Base-by-base conservation (phyloP, 1,140 invertebrate species). In the Listronotus oregonensis region DNA sequence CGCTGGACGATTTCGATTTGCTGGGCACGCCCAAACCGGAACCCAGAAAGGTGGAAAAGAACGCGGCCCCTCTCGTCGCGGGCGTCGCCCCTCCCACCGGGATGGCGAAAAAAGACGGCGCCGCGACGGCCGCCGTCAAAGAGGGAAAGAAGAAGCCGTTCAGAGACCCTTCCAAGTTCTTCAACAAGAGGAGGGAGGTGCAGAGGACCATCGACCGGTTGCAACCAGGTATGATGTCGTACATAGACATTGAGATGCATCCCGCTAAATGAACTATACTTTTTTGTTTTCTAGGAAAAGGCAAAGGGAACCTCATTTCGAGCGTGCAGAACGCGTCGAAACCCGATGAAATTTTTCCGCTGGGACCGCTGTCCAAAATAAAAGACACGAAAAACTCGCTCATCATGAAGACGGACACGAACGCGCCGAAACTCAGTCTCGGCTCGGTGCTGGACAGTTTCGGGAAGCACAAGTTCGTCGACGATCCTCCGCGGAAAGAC, bases 151-250 rank as follows among this genome's bases (percentile, higher is more conserved):
- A 82, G 78, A 66, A 73, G 37, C 51, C 70, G 12, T 73, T 68
- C 42, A 70, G 81, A 79, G 66, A 70, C 76, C 66, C 75, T 58
- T 50, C 78, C 67, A 71, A 84, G 79, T 73, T 76, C 82, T 61
- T 75, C 81, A 7, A 42, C 15, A 85, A 86, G 75, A 85, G 87
- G 75, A 83, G 88, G 70, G 90, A 92, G 79, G 83, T 91, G 52
- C 90, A 92, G 77, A 82, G 90, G 65, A 93, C 90, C 2, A 93
- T 92, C 59, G 90, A 93, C 63, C 81, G 91, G 44, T 77, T 93
- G 18, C 91, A 93, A 71, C 91, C 90, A 8, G 91, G 90, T 5
- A 92, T n/a, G n/a, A n/a, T n/a, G n/a, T n/a, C n/a, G n/a, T n/a
- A n/a, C n/a, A n/a, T n/a, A n/a, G n/a, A n/a, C n/a, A n/a, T n/a